A percentile compares a stretch with the other conserved stretches of the same genome.
Evolutionary conservation across 2,113 vertebrate species (phyloP).

Genomic region (Suricata suricatta): DNA sequence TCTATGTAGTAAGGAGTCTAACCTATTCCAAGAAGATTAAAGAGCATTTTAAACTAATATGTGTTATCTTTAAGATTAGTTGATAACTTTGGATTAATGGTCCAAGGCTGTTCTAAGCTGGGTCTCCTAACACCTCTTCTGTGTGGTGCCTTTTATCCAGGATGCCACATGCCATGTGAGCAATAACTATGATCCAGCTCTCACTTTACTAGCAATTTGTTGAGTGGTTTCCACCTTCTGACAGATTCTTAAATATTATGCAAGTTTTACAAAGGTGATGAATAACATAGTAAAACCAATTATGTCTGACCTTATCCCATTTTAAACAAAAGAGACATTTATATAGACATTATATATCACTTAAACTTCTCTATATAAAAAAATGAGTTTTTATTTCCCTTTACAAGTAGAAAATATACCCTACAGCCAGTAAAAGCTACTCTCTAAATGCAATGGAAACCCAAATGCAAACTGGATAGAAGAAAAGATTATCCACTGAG

Average conservation of each 20-base stretch:
- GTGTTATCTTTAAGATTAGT: not conserved
- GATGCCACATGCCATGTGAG: not conserved
- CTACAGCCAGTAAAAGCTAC: not conserved
- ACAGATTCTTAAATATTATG: not conserved
- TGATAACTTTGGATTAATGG: not conserved
- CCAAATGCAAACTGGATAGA: not conserved
- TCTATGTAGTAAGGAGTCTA: not conserved
- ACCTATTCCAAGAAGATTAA: not conserved
- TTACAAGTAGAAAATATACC: conserved; percentile 52
- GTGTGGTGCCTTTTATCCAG: not conserved
- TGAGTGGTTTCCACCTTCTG: not conserved
- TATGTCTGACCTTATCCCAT: conserved; percentile 7
- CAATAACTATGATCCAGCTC: not conserved
- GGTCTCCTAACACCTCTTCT: not conserved
- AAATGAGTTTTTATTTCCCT: conserved; percentile 25
- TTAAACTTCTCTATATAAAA: not conserved
- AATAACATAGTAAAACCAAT: not conserved
- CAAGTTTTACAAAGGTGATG: not conserved
- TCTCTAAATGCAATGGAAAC: conserved; percentile 19
- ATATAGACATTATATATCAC: not conserved
- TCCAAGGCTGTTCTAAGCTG: not conserved
- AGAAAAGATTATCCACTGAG: not conserved
- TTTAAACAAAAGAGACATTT: conserved; percentile 52
- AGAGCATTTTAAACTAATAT: not conserved
- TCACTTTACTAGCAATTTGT: not conserved